phyloP scores from a whole-genome alignment of 2,113 vertebrate genomes.

The Mohoua ochrocephala region DNA sequence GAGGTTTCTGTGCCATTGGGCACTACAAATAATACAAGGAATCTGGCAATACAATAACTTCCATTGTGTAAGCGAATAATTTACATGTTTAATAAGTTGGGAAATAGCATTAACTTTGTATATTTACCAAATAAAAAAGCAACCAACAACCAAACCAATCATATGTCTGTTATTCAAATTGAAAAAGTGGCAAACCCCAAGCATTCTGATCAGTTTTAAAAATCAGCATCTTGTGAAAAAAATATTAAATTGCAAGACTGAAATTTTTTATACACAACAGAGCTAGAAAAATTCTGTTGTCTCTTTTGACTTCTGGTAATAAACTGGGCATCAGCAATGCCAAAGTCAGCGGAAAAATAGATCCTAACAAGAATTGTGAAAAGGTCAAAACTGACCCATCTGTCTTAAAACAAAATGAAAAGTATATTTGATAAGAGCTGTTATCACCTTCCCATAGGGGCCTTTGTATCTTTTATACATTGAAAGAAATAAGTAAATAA shows the following conservation, averaged over 20 bases:
- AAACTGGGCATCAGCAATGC: neutral
- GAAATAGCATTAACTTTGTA: neutral
- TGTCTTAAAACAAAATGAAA: neutral
- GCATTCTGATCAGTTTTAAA: neutral
- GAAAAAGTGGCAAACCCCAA: neutral
- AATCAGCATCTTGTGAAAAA: neutral
- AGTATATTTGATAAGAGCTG: neutral
- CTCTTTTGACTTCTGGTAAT: neutral
- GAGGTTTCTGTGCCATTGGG: neutral
- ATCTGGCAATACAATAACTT: neutral
- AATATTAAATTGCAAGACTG: neutral
- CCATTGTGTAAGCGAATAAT: neutral
- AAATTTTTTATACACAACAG: neutral
- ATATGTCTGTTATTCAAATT: neutral
- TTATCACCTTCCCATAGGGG: neutral
- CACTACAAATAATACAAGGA: neutral
- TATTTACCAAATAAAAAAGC: neutral
- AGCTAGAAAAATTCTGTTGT: neutral
- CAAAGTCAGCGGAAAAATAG: neutral
- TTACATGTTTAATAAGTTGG: neutral
- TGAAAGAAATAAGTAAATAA: neutral
- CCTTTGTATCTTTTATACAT: neutral
- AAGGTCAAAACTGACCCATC: slow-evolving; percentile 1
- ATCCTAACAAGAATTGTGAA: neutral
- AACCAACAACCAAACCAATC: neutral